These are phyloP conservation scores for Incurvaria masculella DNA, from an alignment of 2,888 invertebrate genomes.

Conservation along the genomic window DNA sequence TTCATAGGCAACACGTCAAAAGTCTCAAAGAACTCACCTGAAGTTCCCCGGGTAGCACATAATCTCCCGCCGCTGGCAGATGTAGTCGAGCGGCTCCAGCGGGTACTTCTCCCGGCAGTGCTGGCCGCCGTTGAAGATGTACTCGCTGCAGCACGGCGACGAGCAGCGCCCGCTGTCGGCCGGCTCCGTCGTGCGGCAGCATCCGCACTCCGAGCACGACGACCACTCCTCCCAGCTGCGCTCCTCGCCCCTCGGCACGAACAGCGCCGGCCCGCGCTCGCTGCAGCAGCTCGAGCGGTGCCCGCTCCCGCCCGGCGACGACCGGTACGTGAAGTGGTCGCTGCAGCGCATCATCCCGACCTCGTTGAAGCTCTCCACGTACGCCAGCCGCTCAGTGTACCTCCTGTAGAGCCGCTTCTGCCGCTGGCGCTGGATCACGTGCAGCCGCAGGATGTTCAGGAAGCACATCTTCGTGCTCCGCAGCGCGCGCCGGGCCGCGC, in stretches of 20 bases:
- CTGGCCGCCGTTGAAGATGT: slow-evolving; percentile 51
- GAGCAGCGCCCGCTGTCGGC: slow-evolving; percentile 45
- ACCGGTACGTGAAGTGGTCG: slow-evolving; percentile 22
- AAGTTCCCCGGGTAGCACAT: slow-evolving; percentile 47
- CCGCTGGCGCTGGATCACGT: slow-evolving; percentile 50
- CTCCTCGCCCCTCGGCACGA: slow-evolving; percentile 34
- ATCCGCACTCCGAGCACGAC: slow-evolving; percentile 24
- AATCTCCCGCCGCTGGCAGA: slow-evolving; percentile 28
- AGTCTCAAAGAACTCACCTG: slow-evolving; percentile 30
- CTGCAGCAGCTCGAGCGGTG: slow-evolving; percentile 8
- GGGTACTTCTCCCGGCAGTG: slow-evolving; percentile 37
- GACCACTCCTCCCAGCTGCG: slow-evolving; percentile 34
- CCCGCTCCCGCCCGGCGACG: slow-evolving; percentile 4
- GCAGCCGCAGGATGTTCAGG: slow-evolving; percentile 52
- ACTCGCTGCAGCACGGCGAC: slow-evolving; percentile 51
- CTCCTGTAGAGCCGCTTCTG: slow-evolving; percentile 51
- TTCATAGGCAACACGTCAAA: background rate
- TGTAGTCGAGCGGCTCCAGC: slow-evolving; percentile 26
- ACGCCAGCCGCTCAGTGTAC: slow-evolving; percentile 47
- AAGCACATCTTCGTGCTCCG: slow-evolving; percentile 50
- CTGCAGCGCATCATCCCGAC: slow-evolving; percentile 28
- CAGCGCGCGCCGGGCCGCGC: slow-evolving; percentile 24
- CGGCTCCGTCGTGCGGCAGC: slow-evolving; percentile 23
- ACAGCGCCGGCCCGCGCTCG: slow-evolving; percentile 38
- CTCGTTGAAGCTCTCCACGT: slow-evolving; percentile 42